phyloP scores from a whole-genome alignment of 2,113 vertebrate genomes.

The Monarcha castaneiventris region DNA sequence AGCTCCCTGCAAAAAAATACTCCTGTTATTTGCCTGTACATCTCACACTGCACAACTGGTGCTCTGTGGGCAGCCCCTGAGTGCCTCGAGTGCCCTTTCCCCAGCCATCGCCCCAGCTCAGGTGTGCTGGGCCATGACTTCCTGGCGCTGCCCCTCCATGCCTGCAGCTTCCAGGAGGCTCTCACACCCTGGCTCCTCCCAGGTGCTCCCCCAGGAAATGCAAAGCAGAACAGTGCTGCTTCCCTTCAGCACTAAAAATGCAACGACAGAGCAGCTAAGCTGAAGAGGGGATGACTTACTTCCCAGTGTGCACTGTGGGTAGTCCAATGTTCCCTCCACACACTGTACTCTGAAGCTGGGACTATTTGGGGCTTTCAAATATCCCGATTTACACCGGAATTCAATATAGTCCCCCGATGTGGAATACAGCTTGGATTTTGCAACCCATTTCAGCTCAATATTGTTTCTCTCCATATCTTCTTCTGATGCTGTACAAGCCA shows the following conservation, averaged over 20 bases:
- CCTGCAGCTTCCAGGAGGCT: neutral
- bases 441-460: neutral
- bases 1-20: neutral
- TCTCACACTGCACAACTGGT: neutral
- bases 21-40: neutral
- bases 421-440: neutral
- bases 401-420: neutral
- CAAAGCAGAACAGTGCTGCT: neutral
- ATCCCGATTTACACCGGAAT: neutral
- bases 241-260: neutral
- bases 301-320: neutral
- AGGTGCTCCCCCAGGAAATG: neutral
- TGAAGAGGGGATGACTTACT: neutral
- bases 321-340: neutral
- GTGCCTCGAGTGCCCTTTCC: neutral
- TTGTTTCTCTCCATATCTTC: slow-evolving; percentile 41
- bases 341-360: neutral
- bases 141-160: neutral
- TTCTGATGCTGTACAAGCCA: slow-evolving; percentile 31
- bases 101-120: neutral
- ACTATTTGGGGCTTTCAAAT: fast-evolving
- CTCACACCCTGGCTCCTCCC: neutral
- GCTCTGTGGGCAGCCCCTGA: neutral
- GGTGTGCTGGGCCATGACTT: neutral
- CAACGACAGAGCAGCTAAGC: neutral